Base-by-base conservation (phyloP, 2,888 invertebrate genomes). In the Macaria notata region DNA sequence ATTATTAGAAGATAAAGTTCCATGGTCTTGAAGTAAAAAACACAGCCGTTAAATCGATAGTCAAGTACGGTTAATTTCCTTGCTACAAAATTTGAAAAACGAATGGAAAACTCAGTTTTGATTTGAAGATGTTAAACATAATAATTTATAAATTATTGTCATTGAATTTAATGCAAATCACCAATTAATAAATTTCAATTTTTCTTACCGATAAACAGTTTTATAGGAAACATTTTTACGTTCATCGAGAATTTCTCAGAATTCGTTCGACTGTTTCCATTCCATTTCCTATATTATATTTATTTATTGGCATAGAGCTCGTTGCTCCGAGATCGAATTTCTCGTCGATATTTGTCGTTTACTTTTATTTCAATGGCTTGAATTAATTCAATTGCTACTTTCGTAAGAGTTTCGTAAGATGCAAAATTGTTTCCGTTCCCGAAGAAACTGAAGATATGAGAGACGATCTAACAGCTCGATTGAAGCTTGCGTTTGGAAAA, bases 281-380 rank as follows among this genome's bases (percentile, higher is more conserved):
- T 52, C 45, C 51, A 52, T 56, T 52, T 45, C 48, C 50, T 49
- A 51, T 52, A 55, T 47, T 45, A 50, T 59, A 56, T 56, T 59
- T 63, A 61, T 65, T 65, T 59, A 62, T 59, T 55, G 46, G 30
- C 53, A 61, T 55, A 54, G 46, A 56, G 51, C 39, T 62, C 57
- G 62, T 58, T 8, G 30, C 9, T 9, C 56, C 58, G 61, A 51
- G 63, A 62, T 61, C 53, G 64, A 56, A 61, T 61, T 63, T 56
- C 61, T 63, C 60, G 47, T 52, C 60, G 63, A 61, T 61, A 60
- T 64, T 65, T 64, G 64, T 54, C 65, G 59, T 67, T 67, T 64
- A 62, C 57, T 69, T 67, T 66, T 68, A 66, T 62, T 64, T 61
- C 63, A 62, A 59, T 56, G 58, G 61, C 65, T 66, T 64, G 63